phyloP scores from a whole-genome alignment of 2,888 invertebrate species.

The Erebia palarica region DNA sequence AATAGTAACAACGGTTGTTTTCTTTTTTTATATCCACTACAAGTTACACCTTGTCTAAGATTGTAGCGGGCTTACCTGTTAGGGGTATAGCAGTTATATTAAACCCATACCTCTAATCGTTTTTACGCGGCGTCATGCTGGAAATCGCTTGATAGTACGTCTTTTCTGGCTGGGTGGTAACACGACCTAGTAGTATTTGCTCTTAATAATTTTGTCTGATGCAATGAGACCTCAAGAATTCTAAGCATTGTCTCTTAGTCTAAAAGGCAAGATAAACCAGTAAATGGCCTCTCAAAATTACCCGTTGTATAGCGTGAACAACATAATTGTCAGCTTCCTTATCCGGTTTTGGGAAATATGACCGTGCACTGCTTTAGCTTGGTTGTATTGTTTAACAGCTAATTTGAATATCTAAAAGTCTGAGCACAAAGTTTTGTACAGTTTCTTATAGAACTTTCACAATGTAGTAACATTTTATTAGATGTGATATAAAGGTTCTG shows the following conservation, averaged over 20 bases:
- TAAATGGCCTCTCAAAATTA: conserved; percentile 35
- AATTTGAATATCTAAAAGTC: conserved; percentile 12
- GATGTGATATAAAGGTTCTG: neutral
- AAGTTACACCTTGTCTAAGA: no score
- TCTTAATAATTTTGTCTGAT: neutral
- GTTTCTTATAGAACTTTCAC: conserved; percentile 16
- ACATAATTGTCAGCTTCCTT: conserved; percentile 28
- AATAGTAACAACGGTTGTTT: no score
- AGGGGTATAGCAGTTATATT: no score
- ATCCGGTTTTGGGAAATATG: conserved; percentile 33
- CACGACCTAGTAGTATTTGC: no score
- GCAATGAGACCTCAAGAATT: neutral
- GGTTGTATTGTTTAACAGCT: conserved; percentile 15
- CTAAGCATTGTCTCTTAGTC: neutral
- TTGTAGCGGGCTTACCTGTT: no score
- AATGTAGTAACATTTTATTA: conserved; percentile 7
- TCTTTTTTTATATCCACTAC: no score
- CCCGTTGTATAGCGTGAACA: conserved; percentile 30
- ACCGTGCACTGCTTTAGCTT: conserved; percentile 23
- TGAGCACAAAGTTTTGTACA: conserved; percentile 7
- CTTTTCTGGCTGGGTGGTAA: no score
- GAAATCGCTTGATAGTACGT: no score
- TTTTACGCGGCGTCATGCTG: no score
- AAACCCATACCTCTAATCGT: no score
- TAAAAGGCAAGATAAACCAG: conserved; percentile 34